Conservation (phyloP, 2,113 vertebrate genomes). For the Nestor notabilis region DNA sequence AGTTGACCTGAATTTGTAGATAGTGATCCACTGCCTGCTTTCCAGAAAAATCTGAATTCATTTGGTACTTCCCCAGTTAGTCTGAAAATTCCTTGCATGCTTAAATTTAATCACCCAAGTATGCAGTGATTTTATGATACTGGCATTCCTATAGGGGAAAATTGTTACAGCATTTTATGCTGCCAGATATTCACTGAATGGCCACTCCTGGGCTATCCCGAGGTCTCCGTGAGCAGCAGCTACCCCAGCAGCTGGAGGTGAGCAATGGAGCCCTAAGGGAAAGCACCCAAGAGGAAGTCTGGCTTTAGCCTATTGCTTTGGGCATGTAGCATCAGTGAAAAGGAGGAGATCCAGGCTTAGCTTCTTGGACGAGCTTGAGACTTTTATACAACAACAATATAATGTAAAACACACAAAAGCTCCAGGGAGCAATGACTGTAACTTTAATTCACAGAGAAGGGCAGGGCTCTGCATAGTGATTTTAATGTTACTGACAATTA, state of each 20-base stretch:
- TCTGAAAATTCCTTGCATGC: neutral
- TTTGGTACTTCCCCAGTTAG: neutral
- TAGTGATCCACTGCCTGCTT: neutral
- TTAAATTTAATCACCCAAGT: neutral
- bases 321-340: accelerated
- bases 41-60: neutral
- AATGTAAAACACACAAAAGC: neutral
- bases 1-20: neutral
- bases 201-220: neutral
- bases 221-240: neutral
- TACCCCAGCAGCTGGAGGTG: neutral
- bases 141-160: neutral
- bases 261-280: neutral
- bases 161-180: neutral
- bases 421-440: neutral
- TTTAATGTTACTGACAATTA: neutral
- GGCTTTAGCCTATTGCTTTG: neutral
- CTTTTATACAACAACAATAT: neutral
- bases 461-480: neutral
- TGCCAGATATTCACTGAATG: neutral
- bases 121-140: neutral
- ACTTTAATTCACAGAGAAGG: neutral
- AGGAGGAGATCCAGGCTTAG: neutral
- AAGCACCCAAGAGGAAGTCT: neutral
- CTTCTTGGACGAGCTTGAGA: neutral